Base-by-base conservation (phyloP, 2,797 vertebrate genomes). In the Sebastes itinus region DNA sequence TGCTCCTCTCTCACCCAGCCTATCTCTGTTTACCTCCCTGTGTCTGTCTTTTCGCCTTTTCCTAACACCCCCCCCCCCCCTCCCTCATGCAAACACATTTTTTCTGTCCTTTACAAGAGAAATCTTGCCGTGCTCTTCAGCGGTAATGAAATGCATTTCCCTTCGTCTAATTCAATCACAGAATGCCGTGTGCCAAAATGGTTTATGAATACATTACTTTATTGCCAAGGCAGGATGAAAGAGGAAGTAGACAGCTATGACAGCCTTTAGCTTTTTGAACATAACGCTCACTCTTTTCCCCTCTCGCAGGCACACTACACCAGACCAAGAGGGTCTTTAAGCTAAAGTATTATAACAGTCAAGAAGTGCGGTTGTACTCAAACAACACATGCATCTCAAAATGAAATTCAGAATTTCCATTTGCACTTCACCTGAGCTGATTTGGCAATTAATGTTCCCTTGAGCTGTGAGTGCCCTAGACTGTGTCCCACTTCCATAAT, bases 141-240 rank as follows among this genome's bases (percentile, higher is more conserved):
- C 77, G 54, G 66, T 75, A 83, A 87, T 87, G 49, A 89, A 89
- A 83, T 83, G 42, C 35, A 23, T 84, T 83, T 82, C 46, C 42
- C 25, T 66, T 61, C 49, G 14, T 72, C 64, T 81, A 84, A 83
- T 86, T 83, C 59, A 81, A 70, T 87, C 60, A 54, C 70, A 72
- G 28, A 78, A 68, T 69, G 49, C 58, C 78, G 75, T 60, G 30
- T 80, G 56, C 23, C 18, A 22, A 69, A 54, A 76, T 7, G 22
- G 30, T 80, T 85, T 79, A 75, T 82, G 63, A 81, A 86, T 83
- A 71, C 16, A 80, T 86, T 66, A 83, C 25, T 77, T 75, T 75
- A 81, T 71, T 75, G 63, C 70, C 55, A 71, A 61, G 59, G 58
- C 42, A 42, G 42, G 38, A 76, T 81, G 46, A 82, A 78, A 72